These are phyloP conservation scores for Cetonia aurata DNA, from an alignment of 2,888 invertebrate species.

Conservation along the genomic window DNA sequence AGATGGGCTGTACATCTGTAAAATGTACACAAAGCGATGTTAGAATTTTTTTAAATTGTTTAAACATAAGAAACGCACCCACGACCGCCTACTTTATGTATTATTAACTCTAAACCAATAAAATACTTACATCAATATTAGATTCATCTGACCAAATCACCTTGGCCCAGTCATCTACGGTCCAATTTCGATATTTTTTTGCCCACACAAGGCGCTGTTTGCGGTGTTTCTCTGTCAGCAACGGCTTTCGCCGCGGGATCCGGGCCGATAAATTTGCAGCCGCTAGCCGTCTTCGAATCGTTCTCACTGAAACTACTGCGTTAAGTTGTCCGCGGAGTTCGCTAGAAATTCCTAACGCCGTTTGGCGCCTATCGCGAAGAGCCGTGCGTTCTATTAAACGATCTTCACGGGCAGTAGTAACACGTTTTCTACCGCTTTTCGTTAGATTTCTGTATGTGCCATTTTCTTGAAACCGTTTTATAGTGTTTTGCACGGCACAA, in stretches of 20 bases:
- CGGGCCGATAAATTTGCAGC: background rate
- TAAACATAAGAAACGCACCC: too few relatives aligned
- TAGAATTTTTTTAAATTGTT: background rate
- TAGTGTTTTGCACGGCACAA: too few relatives aligned
- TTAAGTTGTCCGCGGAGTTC: background rate
- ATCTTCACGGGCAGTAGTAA: background rate
- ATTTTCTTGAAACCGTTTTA: too few relatives aligned
- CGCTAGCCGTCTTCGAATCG: background rate
- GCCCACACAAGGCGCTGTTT: background rate
- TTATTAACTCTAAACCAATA: too few relatives aligned
- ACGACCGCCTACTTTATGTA: too few relatives aligned
- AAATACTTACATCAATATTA: too few relatives aligned
- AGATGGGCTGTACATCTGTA: conserved; percentile 8
- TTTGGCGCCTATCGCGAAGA: background rate
- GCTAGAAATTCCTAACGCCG: background rate
- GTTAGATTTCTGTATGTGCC: too few relatives aligned
- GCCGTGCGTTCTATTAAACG: background rate
- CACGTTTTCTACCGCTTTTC: too few relatives aligned
- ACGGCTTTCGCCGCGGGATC: background rate
- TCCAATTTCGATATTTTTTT: conserved; percentile 5
- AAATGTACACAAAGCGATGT: conserved; percentile 2
- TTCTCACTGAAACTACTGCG: background rate
- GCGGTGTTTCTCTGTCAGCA: background rate
- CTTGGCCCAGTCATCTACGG: too few relatives aligned
- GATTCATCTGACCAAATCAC: too few relatives aligned